Evolutionary conservation across 2,797 vertebrate genomes (phyloP), one percentile per base, ranked within the genome.

Genomic region (Aphelocoma californica): DNA sequence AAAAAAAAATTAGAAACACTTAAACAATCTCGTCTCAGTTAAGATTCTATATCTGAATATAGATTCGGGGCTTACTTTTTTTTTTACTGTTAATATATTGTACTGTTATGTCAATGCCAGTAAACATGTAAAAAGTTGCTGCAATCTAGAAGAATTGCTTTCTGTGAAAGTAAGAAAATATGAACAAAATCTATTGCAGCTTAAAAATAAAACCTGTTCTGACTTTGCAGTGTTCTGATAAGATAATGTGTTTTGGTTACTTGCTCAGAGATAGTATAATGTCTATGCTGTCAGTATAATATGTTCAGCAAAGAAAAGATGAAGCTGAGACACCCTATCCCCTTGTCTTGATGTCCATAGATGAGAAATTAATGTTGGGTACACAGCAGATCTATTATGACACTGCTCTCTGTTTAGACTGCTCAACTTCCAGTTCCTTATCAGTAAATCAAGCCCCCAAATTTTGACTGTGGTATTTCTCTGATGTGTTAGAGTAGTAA

Each of bases 41-140:
- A 64, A 44, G 18, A 34, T 93, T 95, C 38, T 38, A 0, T 18
- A 42, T 45, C 11, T 44, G 36, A 88, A 38, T 26, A 4, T 10
- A 56, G 40, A 48, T 61, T 17, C 15, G 7, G 17, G 17, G 28
- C 11, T 54, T 60, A 6, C 18, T 25, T 34, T 26, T 32, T 47
- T 36, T 56, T 54, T 61, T 21, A 14, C 23, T 36, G 8, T 12
- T 36, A 32, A 73, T 86, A 38, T 45, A 32, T 47, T 86, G 32
- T 48, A 77, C 65, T 48, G 32, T 60, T 60, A 62, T 23, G 17
- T 79, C 64, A 64, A 18, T 21, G 29, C 47, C 34, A 40, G 51
- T 36, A 72, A 69, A 89, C 4, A 2, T 72, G 20, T 72, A 28
- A 80, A 96, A 97, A 98, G 96, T 98, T 97, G 48, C n/a, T 67